phyloP scores from a whole-genome alignment of 1,140 invertebrate species.

The Drosophila chauvacae region DNA sequence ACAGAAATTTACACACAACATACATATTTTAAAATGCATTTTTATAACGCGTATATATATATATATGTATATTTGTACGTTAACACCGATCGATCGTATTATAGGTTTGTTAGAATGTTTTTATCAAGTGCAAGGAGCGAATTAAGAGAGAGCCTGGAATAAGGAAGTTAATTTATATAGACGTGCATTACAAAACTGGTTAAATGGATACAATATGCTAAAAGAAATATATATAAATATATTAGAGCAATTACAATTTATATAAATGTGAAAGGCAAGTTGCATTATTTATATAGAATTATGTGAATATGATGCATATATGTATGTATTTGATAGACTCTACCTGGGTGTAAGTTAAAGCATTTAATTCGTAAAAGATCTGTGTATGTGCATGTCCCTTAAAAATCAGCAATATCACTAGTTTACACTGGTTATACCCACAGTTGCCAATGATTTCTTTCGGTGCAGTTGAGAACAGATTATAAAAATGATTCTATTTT shows the following conservation, averaged over 20 bases:
- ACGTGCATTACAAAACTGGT: constrained; percentile 67
- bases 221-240: constrained; percentile 20
- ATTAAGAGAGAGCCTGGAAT: constrained; percentile 2
- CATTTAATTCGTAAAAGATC: constrained; percentile 53
- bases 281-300: constrained; percentile 44
- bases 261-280: constrained; percentile 51
- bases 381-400: constrained; percentile 47
- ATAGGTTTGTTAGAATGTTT: constrained; percentile 63
- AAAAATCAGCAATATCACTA: constrained; percentile 11
- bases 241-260: constrained; percentile 65
- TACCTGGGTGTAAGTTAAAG: constrained; percentile 56
- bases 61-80: constrained; percentile 39
- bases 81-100: constrained; percentile 24
- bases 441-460: background rate
- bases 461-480: constrained; percentile 6
- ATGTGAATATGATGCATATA: constrained; percentile 50
- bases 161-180: constrained; percentile 44
- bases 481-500: background rate
- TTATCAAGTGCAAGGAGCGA: constrained; percentile 37
- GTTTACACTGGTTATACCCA: background rate
- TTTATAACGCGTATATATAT: constrained; percentile 58
- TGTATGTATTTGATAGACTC: constrained; percentile 42
- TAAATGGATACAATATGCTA: constrained; percentile 65
- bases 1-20: constrained; percentile 5
- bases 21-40: constrained; percentile 72